phyloP scores from a whole-genome alignment of 1,140 invertebrate genomes.

The Telenomus remus region DNA sequence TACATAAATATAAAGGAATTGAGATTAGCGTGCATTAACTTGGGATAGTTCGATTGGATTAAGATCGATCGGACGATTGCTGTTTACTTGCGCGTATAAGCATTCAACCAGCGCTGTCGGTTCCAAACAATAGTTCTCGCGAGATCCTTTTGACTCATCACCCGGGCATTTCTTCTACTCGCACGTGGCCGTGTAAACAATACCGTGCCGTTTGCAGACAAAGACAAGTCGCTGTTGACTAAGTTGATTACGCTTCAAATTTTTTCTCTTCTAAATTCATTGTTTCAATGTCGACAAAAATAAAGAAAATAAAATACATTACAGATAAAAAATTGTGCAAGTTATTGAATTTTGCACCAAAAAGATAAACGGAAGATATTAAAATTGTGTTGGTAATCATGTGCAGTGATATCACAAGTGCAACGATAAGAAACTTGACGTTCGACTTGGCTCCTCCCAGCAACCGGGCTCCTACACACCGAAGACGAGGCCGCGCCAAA shows the following conservation, averaged over 20 bases:
- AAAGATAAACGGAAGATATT: not conserved
- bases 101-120: not conserved
- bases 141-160: constrained; percentile 11
- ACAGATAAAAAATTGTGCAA: no score
- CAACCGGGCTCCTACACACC: constrained; percentile 5
- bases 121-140: constrained; percentile 2
- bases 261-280: no score
- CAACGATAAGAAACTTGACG: constrained; percentile 1
- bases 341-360: not conserved
- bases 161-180: constrained; percentile 15
- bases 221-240: not conserved
- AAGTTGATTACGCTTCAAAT: no score
- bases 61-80: not conserved
- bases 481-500: constrained; percentile 6
- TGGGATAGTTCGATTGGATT: constrained; percentile 9
- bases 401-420: constrained; percentile 4
- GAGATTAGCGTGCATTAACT: constrained; percentile 23
- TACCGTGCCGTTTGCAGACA: not conserved
- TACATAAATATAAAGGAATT: constrained; percentile 19
- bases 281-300: no score
- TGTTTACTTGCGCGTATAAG: not conserved
- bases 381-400: not conserved
- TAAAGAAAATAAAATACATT: no score
- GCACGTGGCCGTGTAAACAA: constrained; percentile 14
- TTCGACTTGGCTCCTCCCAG: constrained; percentile 5